Base-by-base conservation (phyloP, 2,888 invertebrate genomes). In the Plagodis dolabraria region DNA sequence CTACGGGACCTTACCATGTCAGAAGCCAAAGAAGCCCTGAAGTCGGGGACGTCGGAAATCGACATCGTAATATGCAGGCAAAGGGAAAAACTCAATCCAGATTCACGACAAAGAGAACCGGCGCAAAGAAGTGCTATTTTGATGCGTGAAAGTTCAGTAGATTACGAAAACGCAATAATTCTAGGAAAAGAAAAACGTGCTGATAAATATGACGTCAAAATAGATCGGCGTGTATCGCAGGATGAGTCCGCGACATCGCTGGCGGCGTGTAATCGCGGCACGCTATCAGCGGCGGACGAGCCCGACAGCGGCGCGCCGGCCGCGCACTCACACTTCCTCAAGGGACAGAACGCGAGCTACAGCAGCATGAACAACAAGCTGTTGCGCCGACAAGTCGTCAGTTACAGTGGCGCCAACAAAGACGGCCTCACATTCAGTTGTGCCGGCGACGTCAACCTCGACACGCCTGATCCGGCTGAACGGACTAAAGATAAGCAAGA, bases 61-160 rank as follows among this genome's bases (percentile, higher is more conserved):
- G 95, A 96, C 75, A 94, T 95, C 54, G 94, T 96, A 9, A 94
- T 96, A 53, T 94, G 95, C 57, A 91, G 95, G 76, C 83, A 89
- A 75, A 83, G 88, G 44, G 85, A 91, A 11, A 87, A 85, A 74
- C 65, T 71, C 2, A 48, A 70, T 9, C 58, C 74, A 10, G 81
- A 85, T 48, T 48, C 63, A 7, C 78, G 76, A 63, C 83, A 83
- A 69, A 78, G 80, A 61, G 82, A 82, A 55, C 55, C 68, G n/a
- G 68, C 82, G 5, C 85, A 82, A 64, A 82, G 75, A 64, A 83
- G 68, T 42, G 66, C 79, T 7, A 62, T 80, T 7, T 65, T 90
- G 56, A 93, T 95, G 92, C 93, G 93, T 64, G 96, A 96, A 83
- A 95, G 95, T 79, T 94, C 95, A 35, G 95, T 96, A 1, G 96